Base-by-base conservation (phyloP, 2,797 vertebrate species). In the Echiichthys vipera region DNA sequence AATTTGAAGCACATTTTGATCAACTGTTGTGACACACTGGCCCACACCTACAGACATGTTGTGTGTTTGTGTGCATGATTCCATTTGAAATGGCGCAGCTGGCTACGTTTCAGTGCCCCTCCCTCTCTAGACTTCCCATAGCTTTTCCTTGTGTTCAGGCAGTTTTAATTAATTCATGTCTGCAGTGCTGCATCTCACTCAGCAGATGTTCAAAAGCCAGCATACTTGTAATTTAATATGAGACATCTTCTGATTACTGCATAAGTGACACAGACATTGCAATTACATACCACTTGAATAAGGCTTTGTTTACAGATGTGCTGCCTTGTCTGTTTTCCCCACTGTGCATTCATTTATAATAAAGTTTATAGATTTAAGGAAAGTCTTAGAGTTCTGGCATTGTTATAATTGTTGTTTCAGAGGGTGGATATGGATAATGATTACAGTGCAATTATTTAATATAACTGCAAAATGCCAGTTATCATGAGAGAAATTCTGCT, bases 111-210 rank as follows among this genome's bases (percentile, higher is more conserved):
- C 76, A 51, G 45, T 42, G 58, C 75, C 17, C 71, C 76, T 77
- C 84, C 78, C 58, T 11, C 43, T 65, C 64, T 17, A 50, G 61
- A 69, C 66, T 70, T 84, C 74, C 49, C 79, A 56, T 63, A 37
- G 74, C 81, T 84, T 36, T 63, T 79, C 78, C 88, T 80, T 87
- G 67, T 74, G 63, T 78, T 84, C 46, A 62, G 81, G 66, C 78
- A 54, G 17, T 81, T 81, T 79, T 87, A 79, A 89, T 91, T 85
- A 83, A 88, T 90, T 84, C 66, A 86, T 75, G 61, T 85, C 71
- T 81, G 76, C 71, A 25, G 62, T 5, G 18, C 59, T 69, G 78
- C 65, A 78, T 85, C 85, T 77, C 77, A 69, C 68, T 40, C 32
- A 61, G 84, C 90, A 91, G 88, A 88, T 90, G 89, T 84, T 90